Base-by-base conservation (phyloP, 2,888 invertebrate genomes). In the Zelleria hepariella region DNA sequence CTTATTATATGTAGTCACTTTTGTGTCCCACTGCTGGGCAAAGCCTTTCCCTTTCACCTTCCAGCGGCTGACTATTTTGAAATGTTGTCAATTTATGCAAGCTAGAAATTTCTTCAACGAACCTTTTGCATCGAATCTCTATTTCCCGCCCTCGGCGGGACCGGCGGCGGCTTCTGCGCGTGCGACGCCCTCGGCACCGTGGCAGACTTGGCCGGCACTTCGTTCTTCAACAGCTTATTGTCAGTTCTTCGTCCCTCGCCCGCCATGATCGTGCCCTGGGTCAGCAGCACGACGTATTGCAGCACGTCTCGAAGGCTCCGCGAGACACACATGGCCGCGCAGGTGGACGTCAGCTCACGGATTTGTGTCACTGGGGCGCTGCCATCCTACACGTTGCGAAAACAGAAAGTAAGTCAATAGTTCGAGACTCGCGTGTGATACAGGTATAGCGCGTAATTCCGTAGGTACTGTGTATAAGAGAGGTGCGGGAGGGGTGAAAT, bases 301-400 rank as follows among this genome's bases (percentile, higher is more conserved):
- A 88, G 64, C 0, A 86, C 83, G 57, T 87, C 86, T 4, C 82
- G 78, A 1, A 88, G 69, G 59, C 79, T 86, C 2, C 78, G 75
- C 0, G 85, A 78, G 53, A 93, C 93, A 71, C 96, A 96, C 64
- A 98, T 88, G 0, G 98, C 95, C 52, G 96, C 95, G 63, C 97
- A 90, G 2, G 96, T 94, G 0, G 97, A 94, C 0, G 81, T 80
- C 59, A 88, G 62, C 60, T 86, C 88, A 1, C 83, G 78, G 2
- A 79, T 67, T 58, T 78, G 76, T 5, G 70, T 61, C 2, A 67
- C 58, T 0, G 80, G 78, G 0, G 87, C 83, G 48, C 71, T 64
- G 1, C 87, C 87, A 6, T 82, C 79, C 86, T 87, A n/a, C n/a
- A n/a, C n/a, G 62, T 42, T 15, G 32, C 21, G 51, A 20, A 51